Conservation (phyloP, 2,113 vertebrate species). For the Xenopus laevis region DNA sequence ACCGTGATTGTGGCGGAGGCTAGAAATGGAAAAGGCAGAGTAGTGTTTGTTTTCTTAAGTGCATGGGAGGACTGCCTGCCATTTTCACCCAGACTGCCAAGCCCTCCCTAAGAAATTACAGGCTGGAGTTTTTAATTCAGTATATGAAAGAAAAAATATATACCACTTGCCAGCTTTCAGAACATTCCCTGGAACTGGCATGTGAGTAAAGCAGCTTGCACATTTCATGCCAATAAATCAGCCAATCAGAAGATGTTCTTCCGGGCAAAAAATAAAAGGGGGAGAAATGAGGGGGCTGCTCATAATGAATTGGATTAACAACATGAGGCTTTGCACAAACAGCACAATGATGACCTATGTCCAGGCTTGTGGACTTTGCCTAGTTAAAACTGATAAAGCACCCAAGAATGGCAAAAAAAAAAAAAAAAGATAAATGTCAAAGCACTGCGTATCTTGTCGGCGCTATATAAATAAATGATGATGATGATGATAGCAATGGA, state of each 20-base stretch:
- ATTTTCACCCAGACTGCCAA: slow-evolving; percentile 48
- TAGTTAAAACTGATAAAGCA: too few relatives aligned
- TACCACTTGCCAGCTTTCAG: slow-evolving; percentile 46
- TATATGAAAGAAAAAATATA: slow-evolving; percentile 43
- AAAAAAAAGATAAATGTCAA: too few relatives aligned
- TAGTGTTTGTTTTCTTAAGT: slow-evolving; percentile 44
- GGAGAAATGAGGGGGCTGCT: background rate
- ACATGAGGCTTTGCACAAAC: background rate
- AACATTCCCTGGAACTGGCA: slow-evolving; percentile 37
- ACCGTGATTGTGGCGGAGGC: background rate
- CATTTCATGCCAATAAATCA: background rate
- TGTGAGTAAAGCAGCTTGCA: slow-evolving; percentile 38
- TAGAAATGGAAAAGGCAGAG: slow-evolving; percentile 48
- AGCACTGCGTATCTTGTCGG: too few relatives aligned
- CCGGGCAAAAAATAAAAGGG: background rate
- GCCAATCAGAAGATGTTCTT: background rate
- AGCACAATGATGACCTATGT: too few relatives aligned
- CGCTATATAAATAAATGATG: too few relatives aligned
- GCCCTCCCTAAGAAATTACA: slow-evolving; percentile 57
- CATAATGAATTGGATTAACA: background rate
- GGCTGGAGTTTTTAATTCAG: slow-evolving; percentile 42
- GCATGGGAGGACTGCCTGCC: slow-evolving; percentile 53
- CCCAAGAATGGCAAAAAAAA: too few relatives aligned
- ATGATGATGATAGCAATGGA: too few relatives aligned
- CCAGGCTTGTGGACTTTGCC: too few relatives aligned